These are phyloP conservation scores for Acholoe squamosa DNA, from an alignment of 2,888 invertebrate species.

Conservation along the genomic window DNA sequence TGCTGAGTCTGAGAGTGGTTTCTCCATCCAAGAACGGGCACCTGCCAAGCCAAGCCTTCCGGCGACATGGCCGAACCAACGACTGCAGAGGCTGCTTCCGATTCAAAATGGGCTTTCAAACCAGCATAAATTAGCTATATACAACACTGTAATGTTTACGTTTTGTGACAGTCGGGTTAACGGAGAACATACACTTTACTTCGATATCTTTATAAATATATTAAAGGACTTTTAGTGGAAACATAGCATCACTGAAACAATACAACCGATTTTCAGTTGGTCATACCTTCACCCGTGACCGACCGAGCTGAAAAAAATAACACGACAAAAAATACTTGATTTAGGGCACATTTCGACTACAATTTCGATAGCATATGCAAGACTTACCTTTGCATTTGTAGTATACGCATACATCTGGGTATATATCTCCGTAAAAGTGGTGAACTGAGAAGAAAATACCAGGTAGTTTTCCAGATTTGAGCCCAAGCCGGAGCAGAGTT, in stretches of 20 bases:
- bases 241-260: conserved; percentile 39
- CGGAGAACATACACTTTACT: neutral
- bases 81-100: neutral
- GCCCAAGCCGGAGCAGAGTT: neutral
- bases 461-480: neutral
- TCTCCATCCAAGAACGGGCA: neutral
- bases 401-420: conserved; percentile 33
- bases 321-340: neutral
- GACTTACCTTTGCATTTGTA: conserved; percentile 22
- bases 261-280: conserved; percentile 50
- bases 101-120: conserved; percentile 50
- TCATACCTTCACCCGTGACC: neutral
- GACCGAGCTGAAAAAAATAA: conserved; percentile 40
- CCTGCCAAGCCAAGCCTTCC: neutral
- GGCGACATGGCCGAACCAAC: conserved; percentile 33
- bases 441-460: neutral
- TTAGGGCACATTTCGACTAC: too few species aligned
- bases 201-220: neutral
- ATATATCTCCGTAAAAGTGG: neutral
- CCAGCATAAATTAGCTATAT: conserved; percentile 49
- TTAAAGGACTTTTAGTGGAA: neutral
- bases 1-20: neutral
- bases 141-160: neutral
- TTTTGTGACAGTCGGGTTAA: neutral
- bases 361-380: too few species aligned